Conservation (phyloP, 2,888 invertebrate species). For the Zhuqinia jingwanae region DNA sequence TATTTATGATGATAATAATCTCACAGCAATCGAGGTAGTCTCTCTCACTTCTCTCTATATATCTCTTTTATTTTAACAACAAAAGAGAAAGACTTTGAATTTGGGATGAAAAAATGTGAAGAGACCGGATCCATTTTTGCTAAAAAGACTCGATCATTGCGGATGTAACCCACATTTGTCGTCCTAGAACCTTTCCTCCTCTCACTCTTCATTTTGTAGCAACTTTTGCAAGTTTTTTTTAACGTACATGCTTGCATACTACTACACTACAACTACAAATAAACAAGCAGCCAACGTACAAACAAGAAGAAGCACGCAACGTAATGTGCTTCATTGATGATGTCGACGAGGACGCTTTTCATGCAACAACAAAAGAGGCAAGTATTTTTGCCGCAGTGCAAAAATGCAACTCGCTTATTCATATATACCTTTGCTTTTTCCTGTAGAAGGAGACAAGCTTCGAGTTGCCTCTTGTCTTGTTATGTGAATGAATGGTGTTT, state of each 20-base stretch:
- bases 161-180: constrained; percentile 79
- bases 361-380: constrained; percentile 9
- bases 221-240: constrained; percentile 52
- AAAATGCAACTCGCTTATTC: neutral
- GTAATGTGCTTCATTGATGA: neutral
- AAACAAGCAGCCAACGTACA: neutral
- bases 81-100: constrained; percentile 32
- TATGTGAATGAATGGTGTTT: constrained; percentile 52
- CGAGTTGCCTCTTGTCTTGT: neutral
- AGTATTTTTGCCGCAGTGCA: neutral
- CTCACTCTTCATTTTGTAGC: constrained; percentile 69
- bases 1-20: constrained; percentile 57
- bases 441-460: neutral
- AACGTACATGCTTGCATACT: neutral
- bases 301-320: neutral
- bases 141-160: constrained; percentile 76
- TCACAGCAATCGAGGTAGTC: constrained; percentile 53
- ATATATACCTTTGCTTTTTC: neutral
- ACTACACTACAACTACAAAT: no score
- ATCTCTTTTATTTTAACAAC: neutral
- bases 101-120: constrained; percentile 70
- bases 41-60: constrained; percentile 19
- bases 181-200: constrained; percentile 76
- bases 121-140: constrained; percentile 78
- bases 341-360: neutral